Evolutionary conservation across 1,140 invertebrate genomes (phyloP).

Genomic region (Bombus ignitus): DNA sequence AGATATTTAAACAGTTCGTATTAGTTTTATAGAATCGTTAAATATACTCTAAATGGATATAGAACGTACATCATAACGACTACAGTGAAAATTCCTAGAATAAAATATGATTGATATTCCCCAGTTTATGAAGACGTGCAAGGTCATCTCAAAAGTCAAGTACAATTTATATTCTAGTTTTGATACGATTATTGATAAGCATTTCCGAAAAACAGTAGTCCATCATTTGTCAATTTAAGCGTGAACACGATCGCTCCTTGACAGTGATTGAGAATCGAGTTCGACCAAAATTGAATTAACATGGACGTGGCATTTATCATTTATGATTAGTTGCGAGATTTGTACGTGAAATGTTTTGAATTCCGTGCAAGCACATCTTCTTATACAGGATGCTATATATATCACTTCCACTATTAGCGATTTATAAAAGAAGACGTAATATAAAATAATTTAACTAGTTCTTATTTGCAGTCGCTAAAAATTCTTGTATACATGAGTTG

Average conservation of each 20-base stretch:
- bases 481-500: no score
- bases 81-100: background rate
- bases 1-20: background rate
- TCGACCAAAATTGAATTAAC: background rate
- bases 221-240: background rate
- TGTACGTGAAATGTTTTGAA: background rate
- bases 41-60: background rate
- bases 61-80: background rate
- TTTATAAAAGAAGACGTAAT: background rate
- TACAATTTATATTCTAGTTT: background rate
- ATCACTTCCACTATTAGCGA: background rate
- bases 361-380: background rate
- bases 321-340: background rate
- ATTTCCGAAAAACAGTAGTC: background rate
- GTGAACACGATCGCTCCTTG: background rate
- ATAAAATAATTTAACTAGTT: background rate
- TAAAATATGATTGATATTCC: background rate
- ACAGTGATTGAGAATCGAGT: slow-evolving; percentile 2
- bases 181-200: slow-evolving; percentile 4
- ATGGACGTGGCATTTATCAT: background rate
- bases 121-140: background rate
- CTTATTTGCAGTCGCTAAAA: no score
- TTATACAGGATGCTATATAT: background rate
- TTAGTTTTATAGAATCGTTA: background rate
- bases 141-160: background rate